A percentile compares a stretch with the other conserved stretches of the same genome.
These are phyloP conservation scores for Melinopterus prodromus DNA, from an alignment of 2,888 invertebrate genomes.

Conservation along the genomic window DNA sequence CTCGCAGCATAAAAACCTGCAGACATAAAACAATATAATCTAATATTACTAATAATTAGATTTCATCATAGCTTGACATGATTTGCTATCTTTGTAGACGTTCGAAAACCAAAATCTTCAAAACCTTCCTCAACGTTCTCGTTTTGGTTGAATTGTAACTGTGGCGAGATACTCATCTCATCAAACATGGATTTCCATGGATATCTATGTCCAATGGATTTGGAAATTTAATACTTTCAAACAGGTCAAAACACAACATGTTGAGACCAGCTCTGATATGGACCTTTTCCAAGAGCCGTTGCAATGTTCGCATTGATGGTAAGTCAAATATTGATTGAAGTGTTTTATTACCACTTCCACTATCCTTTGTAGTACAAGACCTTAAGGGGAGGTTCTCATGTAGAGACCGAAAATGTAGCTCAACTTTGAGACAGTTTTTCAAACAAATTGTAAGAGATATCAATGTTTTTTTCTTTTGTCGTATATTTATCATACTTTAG, in stretches of 20 bases:
- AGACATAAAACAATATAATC: conserved; percentile 27
- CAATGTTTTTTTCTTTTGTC: too few relatives aligned
- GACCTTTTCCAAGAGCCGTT: too few relatives aligned
- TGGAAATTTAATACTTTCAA: conserved; percentile 19
- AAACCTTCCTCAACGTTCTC: too few relatives aligned
- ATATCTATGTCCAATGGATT: conserved; percentile 34
- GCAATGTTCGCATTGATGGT: conserved; percentile 28
- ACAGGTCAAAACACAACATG: conserved; percentile 17
- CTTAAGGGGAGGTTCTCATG: too few relatives aligned
- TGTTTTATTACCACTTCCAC: conserved; percentile 32
- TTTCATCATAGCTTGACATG: too few relatives aligned
- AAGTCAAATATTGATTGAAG: conserved; percentile 30
- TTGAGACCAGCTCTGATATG: conserved; percentile 22
- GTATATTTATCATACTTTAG: too few relatives aligned
- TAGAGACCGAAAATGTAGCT: too few relatives aligned
- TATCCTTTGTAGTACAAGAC: conserved; percentile 25
- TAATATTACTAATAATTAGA: too few relatives aligned
- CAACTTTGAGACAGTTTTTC: too few relatives aligned
- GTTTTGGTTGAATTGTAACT: too few relatives aligned
- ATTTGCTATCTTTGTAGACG: neutral
- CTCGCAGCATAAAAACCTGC: conserved; percentile 7
- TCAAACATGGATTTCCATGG: conserved; percentile 39
- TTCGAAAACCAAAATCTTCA: too few relatives aligned
- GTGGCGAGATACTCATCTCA: conserved; percentile 31
- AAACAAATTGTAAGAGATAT: too few relatives aligned